Evolutionary conservation across 2,113 vertebrate genomes (phyloP), one percentile per base, ranked within the genome.

Genomic region (Andinoacara biseriatus): DNA sequence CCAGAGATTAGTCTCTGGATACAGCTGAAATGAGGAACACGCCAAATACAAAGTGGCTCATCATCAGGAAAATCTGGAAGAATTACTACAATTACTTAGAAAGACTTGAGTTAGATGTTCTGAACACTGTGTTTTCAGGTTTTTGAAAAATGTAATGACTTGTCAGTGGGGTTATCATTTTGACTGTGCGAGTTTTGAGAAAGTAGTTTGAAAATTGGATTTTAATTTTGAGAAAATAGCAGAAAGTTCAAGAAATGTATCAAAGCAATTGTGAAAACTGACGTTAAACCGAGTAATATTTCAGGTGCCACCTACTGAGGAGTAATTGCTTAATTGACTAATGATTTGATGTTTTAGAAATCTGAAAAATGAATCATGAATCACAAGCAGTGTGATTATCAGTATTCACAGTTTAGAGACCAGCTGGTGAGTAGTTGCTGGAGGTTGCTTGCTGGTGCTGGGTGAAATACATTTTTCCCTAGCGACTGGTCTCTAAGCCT

Each of bases 201-300:
- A 72, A 52, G 65, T 52, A 72, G 46, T 72, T 72, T 54, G 67
- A 10, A 72, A 72, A 72, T 8, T 72, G 67, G 24, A 52, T 72
- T 72, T 72, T 54, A 1, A 10, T 72, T 72, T 9, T 54, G 26
- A 52, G 67, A 54, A 54, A 72, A 72, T 33, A 33, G 46, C 46
- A 31, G 49, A 72, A 72, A 17, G 46, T 33, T 54, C 26, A 72
- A 72, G 67, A 33, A 49, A 72, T 0, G 18, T 29, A n/a, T 72
- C 26, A 31, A 54, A 33, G 67, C 46, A 54, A 72, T 29, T 54
- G 46, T n/a, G 67, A 31, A 72, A 72, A 54, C 26, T 33, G 17
- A 52, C 17, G 7, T 52, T 49, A 15, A 52, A 18, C 15, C 7
- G 17, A 52, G 17, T 52, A 18, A 54, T 17, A 54, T n/a, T 72